Evolutionary conservation across 2,113 vertebrate species (phyloP), one percentile per base, ranked within the genome.

Genomic region (Mesocricetus auratus): DNA sequence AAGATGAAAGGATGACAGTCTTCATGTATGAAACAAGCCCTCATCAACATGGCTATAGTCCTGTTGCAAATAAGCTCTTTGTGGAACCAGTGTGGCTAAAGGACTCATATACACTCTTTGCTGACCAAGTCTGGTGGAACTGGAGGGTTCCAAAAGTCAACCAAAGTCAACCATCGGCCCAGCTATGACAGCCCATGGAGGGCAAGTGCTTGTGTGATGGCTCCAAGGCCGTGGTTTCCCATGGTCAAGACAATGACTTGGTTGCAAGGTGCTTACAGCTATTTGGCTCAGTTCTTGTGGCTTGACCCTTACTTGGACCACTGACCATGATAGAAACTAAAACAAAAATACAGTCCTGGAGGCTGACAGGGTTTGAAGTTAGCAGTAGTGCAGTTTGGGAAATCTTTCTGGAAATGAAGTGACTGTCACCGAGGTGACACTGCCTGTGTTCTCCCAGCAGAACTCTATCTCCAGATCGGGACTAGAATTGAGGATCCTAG

Each of bases 211-310:
- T 0, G 8, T 0, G 0, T 39, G 12, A 31, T n/a, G 19, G 73
- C 39, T 31, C 58, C 4, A 5, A 31, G 58, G 50, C 50, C n/a
- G 4, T 17, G 33, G 31, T 13, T 19, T 0, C 17, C 24, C 7
- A 1, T 11, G 22, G 53, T 0, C 0, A 0, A 8, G 26, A 2
- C 39, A 45, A 6, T 1, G 22, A 4, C 9, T 17, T 7, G 19
- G 1, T 7, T 0, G 31, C 77, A 5, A 2, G 0, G 13, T 1
- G 4, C 39, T 26, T 1, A 5, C 2, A 0, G 19, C 17, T 0
- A 0, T 29, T 24, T 13, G 15, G 7, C 45, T 74, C 29, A 3
- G 10, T 12, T 56, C 11, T 0, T 1, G 19, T 4, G 29, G 39
- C 75, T 56, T 89, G 5, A 21, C 24, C 7, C 22, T 36, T 45